These are phyloP conservation scores for Chrysotoxum bicinctum DNA, from an alignment of 2,888 invertebrate species.

Conservation along the genomic window DNA sequence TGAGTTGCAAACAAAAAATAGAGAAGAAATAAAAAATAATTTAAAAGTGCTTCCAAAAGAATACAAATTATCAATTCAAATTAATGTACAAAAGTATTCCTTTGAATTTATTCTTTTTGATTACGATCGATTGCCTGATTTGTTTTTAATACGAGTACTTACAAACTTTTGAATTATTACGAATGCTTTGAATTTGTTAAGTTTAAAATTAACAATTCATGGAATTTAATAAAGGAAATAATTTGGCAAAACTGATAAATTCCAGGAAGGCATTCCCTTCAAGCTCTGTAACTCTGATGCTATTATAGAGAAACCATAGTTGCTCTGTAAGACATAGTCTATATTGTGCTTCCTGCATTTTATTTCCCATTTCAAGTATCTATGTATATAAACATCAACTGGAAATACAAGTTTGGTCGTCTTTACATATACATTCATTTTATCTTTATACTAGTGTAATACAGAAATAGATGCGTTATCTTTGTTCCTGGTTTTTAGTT, in stretches of 20 bases:
- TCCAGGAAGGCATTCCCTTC: background rate
- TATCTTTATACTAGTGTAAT: background rate
- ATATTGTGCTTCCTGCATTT: background rate
- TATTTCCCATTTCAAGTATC: background rate
- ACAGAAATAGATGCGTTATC: conserved; percentile 14
- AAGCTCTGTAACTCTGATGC: background rate
- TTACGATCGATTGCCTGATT: no score
- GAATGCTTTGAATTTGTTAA: no score
- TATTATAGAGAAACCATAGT: background rate
- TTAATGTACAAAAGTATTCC: no score
- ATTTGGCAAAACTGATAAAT: background rate
- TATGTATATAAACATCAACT: background rate
- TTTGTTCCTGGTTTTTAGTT: background rate
- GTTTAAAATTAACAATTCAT: no score
- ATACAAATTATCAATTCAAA: no score
- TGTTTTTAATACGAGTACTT: no score
- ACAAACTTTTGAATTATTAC: no score
- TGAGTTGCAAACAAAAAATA: no score
- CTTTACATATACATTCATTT: background rate
- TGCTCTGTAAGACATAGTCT: background rate
- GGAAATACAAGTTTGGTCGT: conserved; percentile 13
- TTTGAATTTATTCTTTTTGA: no score
- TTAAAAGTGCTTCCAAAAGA: no score
- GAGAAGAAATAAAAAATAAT: no score
- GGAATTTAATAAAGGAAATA: background rate